Base-by-base conservation (phyloP, 1,140 invertebrate genomes). In the Drosophila kepulauana region DNA sequence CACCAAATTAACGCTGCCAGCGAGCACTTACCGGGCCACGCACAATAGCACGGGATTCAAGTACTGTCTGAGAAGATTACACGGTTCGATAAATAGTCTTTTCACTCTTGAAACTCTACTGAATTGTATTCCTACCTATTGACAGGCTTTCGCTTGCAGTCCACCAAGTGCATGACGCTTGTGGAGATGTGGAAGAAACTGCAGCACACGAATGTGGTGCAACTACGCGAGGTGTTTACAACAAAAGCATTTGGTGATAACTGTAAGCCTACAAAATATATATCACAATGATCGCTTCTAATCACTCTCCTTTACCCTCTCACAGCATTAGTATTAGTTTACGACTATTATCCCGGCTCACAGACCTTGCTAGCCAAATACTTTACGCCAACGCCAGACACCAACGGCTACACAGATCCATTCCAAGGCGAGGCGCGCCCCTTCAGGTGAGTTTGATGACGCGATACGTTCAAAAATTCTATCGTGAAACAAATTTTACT, bases 231-330 rank as follows among this genome's bases (percentile, higher is more conserved):
- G 93, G 97, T 98, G 62, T 99, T 99, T 93, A 98, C 97, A 8
- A 99, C 98, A 38, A 98, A 98, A 94, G 96, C 96, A 41, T 99
- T 99, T 94, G 97, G 97, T 86, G 98, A 99, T 94, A 96, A 97
- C 94, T 99, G 97, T 98, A 93, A 95, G 96, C 95, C 86, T 10
- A 3, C 15, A 5, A 13, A n/a, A 16, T 45, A 43, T 15, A 38
- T 56, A 35, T 25, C 15, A 10, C 3, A 43, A 10, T 38, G 35
- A 4, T 25, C 41, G 13, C n/a, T 5, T 13, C 41, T 38, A 38
- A 38, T 43, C 11, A 41, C 38, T 0, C 33, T 3, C 1, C n/a
- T 13, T n/a, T 1, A 13, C 2, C 13, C 10, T 2, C 3, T 4
- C 30, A 48, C 95, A 99, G 98, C 98, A 57, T 96, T 99, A 93